Evolutionary conservation across 1,140 invertebrate species (phyloP), one percentile per base, ranked within the genome.

Genomic region (Diabrotica virgifera): DNA sequence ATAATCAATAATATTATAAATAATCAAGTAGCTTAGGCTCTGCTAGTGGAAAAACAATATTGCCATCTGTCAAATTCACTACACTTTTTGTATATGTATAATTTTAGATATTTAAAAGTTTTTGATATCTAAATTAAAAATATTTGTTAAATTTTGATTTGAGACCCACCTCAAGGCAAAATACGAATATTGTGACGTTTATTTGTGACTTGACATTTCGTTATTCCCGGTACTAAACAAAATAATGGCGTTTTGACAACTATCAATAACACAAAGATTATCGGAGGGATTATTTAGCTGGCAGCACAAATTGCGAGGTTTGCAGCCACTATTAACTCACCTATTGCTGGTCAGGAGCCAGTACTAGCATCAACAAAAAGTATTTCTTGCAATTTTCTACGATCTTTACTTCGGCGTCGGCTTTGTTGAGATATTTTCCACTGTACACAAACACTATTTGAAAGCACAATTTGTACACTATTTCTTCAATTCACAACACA

Each of bases 211-310:
- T 78, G 76, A 77, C 75, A 77, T 74, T 76, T 78, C 72, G 5
- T 72, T 67, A 76, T 74, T 77, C 72, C 71, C 74, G 73, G 75
- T 73, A 64, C 65, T 63, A 74, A 73, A 72, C 72, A 76, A 73
- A 77, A 73, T 73, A 77, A 76, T 76, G 74, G 55, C 74, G 74
- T 70, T 72, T 72, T 77, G 75, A 74, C 75, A 76, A 72, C 68
- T 54, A 64, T 52, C 64, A 64, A 68, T 66, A 64, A 70, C 72
- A 77, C 74, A 78, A 77, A 77, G 74, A 76, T 77, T 72, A 59
- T 63, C 63, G 54, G 46, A 37, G 13, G 36, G 58, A 68, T 63
- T 57, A 61, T 52, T 24, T 54, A 46, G 2, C 40, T 50, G 36
- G 56, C 40, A 69, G 52, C n/a, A 46, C 37, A 57, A 62, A 38